Evolutionary conservation across 2,888 invertebrate species (phyloP), one percentile per base, ranked within the genome.

Genomic region (Conus canariensis): DNA sequence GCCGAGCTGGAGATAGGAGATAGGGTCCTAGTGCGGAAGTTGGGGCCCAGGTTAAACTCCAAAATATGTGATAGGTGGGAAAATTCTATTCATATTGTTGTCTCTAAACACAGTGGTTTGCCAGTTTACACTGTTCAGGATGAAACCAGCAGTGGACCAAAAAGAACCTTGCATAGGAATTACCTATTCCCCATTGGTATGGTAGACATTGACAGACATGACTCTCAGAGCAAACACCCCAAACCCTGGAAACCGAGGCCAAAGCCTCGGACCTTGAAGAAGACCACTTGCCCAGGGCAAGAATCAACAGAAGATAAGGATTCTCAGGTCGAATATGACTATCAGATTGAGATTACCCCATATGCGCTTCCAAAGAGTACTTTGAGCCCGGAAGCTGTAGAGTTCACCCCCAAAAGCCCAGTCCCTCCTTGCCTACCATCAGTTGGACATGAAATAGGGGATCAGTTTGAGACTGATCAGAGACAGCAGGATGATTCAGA

Each of bases 11-110:
- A 87, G 22, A 4, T 12, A 19, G 87, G 87, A 3, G 74, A 87
- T 19, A 30, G 74, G 12, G 8, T 19, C 12, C 74, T 74, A 45
- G 87, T 87, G 12, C 64, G 45, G 6, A 67, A 67, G 19, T 8
- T 86, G 7, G 86, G 67, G 22, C 64, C 10, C 3, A 25, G 19
- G 22, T 4, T 67, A 3, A 22, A 25, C 7, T 70, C 74, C 22
- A 87, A 87, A n/a, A n/a, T 87, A 10, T 12, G 10, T 74, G 87
- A 87, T 30, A 70, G 30, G 16, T 87, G 87, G 87, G 87, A 87
- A 25, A 2, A 16, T 16, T 14, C 7, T 10, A 64, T 87, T 1
- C 74, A 56, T 12, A 64, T 9, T 2, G 87, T 87, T 3, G 3
- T 12, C 5, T 4, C 58, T 0, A 70, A 74, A 58, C 14, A 30